phyloP scores from a whole-genome alignment of 2,888 invertebrate genomes.

The Xanthia icteritia region DNA sequence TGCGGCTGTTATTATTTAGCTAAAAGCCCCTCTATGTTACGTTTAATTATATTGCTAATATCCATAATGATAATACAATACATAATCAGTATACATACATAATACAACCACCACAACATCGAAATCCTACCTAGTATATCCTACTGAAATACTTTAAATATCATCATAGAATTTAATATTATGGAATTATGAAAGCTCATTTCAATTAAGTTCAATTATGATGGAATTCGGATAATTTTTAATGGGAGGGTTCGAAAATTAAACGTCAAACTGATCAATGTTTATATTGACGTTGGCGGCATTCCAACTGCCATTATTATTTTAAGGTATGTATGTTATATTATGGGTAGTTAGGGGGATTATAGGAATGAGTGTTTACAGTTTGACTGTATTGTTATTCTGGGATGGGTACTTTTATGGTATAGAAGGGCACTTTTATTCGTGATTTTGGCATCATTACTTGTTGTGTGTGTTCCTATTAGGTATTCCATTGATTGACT shows the following conservation, averaged over 20 bases:
- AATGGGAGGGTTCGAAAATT: constrained; percentile 30
- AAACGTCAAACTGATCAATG: constrained; percentile 41
- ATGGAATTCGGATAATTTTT: constrained; percentile 56
- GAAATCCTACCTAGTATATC: neutral
- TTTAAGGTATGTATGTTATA: constrained; percentile 18
- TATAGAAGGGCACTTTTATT: neutral
- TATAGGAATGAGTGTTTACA: constrained; percentile 22
- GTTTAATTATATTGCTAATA: neutral
- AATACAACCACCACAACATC: constrained; percentile 14
- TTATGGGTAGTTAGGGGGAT: constrained; percentile 23
- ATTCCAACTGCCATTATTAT: constrained; percentile 55
- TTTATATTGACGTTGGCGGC: constrained; percentile 58
- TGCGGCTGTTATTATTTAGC: neutral
- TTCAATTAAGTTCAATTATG: constrained; percentile 59
- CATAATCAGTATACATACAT: no score
- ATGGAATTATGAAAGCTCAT: constrained; percentile 56
- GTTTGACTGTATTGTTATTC: constrained; percentile 25
- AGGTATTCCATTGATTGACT: neutral
- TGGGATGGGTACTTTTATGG: neutral
- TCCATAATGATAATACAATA: neutral
- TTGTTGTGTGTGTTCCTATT: neutral
- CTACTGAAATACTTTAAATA: constrained; percentile 41
- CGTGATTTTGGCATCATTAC: neutral
- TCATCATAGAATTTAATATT: constrained; percentile 51
- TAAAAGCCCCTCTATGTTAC: neutral